These are phyloP conservation scores for Nasonia longicornis DNA, from an alignment of 1,140 invertebrate genomes.

Conservation along the genomic window DNA sequence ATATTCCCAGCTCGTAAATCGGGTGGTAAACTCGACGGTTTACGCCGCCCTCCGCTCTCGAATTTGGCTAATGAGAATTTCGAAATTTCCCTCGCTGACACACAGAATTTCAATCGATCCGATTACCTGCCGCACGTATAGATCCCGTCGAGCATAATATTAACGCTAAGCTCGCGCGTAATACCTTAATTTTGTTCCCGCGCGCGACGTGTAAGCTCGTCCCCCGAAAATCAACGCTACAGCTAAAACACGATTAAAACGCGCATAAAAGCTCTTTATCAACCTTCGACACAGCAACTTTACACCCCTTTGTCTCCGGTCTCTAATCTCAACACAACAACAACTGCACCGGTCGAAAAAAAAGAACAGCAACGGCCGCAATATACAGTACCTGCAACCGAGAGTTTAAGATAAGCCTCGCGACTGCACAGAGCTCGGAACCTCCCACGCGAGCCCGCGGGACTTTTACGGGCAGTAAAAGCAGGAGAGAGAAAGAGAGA, in stretches of 20 bases:
- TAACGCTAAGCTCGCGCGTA: too few species aligned
- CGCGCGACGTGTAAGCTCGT: too few species aligned
- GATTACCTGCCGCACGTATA: background rate
- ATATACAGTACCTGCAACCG: background rate
- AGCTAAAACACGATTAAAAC: too few species aligned
- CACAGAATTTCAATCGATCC: background rate
- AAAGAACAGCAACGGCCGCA: background rate
- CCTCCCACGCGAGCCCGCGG: background rate
- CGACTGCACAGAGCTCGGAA: background rate
- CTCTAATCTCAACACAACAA: too few species aligned
- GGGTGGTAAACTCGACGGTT: background rate
- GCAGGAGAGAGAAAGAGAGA: background rate
- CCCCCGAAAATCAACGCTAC: too few species aligned
- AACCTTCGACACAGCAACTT: background rate
- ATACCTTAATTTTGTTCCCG: too few species aligned
- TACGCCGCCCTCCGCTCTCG: background rate
- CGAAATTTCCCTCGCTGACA: background rate
- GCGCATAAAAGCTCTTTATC: too few species aligned
- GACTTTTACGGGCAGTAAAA: slow-evolving; percentile 31
- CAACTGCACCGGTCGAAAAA: too few species aligned
- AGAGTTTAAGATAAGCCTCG: slow-evolving; percentile 3
- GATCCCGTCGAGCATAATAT: too few species aligned
- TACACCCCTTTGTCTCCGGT: too few species aligned
- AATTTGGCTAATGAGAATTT: background rate
- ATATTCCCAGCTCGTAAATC: background rate